Evolutionary conservation across 2,888 invertebrate species (phyloP), one percentile per base, ranked within the genome.

Genomic region (Coecobrya sp.): DNA sequence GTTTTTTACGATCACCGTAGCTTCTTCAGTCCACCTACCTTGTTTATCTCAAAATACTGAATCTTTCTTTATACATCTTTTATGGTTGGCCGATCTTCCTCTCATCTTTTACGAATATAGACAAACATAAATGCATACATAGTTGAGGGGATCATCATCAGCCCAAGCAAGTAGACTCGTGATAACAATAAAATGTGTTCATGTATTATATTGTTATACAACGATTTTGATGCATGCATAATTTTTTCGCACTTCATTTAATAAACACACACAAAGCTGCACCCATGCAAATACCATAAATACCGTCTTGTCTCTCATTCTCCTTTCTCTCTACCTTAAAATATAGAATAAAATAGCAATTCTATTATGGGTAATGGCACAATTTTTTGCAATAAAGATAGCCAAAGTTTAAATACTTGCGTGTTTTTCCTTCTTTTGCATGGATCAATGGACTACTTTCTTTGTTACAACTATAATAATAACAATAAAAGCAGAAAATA

Each of bases 201-300:
- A 68, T 68, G 25, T 62, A 62, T 68, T 30, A 52, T 19, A 36
- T 27, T 62, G 30, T 62, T 85, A 49, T 85, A 49, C 68, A 85
- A 86, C 62, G 13, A 30, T 68, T 73, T 86, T 73, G 52, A 70
- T 70, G 10, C 27, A 30, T 70, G 55, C 55, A 68, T 85, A 73
- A 86, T 25, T 86, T 68, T n/a, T 86, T 86, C 49, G 27, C 86
- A 68, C 68, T 86, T 86, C 16, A 70, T 52, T 55, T 73, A 55
- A 52, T 30, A 22, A 73, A 68, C n/a, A 45, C 45, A 79, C 25
- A 13, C 25, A 0, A 10, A 22, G 62, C 68, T 68, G 68, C 68
- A 68, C 68, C 68, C 68, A 68, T 68, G 5, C 62, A 68, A 68
- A 68, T 30, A n/a, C 68, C 62, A 62, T 25, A 62, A 25, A 62